phyloP scores from a whole-genome alignment of 2,888 invertebrate genomes.

The Saturnia pavonia region DNA sequence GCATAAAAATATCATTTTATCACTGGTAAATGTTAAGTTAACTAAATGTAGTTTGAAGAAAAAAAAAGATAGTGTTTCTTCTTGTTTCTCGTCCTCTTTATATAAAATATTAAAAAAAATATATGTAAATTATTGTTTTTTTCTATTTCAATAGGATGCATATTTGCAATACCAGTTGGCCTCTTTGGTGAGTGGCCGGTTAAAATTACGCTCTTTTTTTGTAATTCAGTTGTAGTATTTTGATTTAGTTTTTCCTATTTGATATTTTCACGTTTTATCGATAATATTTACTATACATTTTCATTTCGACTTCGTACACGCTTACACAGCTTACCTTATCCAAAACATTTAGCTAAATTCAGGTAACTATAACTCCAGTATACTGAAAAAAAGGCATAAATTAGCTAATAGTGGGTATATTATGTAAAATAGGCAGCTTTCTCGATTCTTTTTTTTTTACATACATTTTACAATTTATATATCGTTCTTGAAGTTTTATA shows the following conservation, averaged over 20 bases:
- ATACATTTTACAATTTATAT: not conserved
- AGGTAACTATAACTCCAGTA: not conserved
- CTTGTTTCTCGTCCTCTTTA: constrained; percentile 24
- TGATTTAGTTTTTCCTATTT: constrained; percentile 23
- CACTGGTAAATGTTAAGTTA: not conserved
- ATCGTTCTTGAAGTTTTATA: constrained; percentile 15
- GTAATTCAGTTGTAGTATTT: constrained; percentile 45
- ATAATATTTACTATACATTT: too few relatives aligned
- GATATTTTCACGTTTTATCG: constrained; percentile 37
- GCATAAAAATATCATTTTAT: not conserved
- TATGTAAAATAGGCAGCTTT: not conserved
- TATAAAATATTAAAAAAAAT: constrained; percentile 34
- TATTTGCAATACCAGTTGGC: constrained; percentile 80
- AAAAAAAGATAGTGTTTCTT: too few relatives aligned
- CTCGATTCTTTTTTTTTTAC: not conserved
- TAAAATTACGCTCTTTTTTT: constrained; percentile 43
- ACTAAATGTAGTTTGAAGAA: not conserved
- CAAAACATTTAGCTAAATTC: constrained; percentile 5
- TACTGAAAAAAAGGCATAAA: not conserved
- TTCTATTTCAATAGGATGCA: constrained; percentile 77
- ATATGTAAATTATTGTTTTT: constrained; percentile 41
- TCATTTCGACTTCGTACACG: constrained; percentile 43
- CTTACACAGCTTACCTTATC: constrained; percentile 61
- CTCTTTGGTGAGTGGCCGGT: constrained; percentile 78
- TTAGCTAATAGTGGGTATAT: not conserved